Percentiles rank a stretch among this genome's conserved stretches.
phyloP scores from a whole-genome alignment of 2,888 invertebrate genomes.

The Euplexia lucipara region DNA sequence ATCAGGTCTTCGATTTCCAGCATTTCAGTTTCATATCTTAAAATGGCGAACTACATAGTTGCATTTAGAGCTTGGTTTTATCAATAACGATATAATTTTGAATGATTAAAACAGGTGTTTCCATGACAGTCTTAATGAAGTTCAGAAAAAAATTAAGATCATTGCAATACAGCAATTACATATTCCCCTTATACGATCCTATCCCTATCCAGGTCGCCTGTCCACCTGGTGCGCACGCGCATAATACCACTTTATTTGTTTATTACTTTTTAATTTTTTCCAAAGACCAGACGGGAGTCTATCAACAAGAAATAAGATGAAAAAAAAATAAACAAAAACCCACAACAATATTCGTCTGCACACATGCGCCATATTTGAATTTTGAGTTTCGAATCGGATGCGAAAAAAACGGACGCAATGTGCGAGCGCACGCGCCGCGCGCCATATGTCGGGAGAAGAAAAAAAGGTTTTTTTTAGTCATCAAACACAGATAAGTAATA shows the following conservation, averaged over 20 bases:
- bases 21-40: background rate
- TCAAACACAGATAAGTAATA: conserved; percentile 86
- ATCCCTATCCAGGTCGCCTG: conserved; percentile 52
- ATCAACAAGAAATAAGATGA: conserved; percentile 70
- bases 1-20: too few species aligned
- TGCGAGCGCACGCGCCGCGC: conserved; percentile 86
- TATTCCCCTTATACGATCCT: conserved; percentile 22
- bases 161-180: conserved; percentile 41
- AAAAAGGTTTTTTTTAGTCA: conserved; percentile 83
- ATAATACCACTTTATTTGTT: conserved; percentile 72
- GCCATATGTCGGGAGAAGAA: conserved; percentile 82
- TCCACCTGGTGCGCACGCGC: conserved; percentile 60
- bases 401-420: conserved; percentile 89
- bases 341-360: conserved; percentile 78
- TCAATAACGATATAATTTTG: conserved; percentile 10
- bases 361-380: conserved; percentile 87
- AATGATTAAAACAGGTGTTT: conserved; percentile 14
- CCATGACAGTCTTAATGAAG: background rate
- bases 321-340: conserved; percentile 78
- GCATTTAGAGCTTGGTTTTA: background rate
- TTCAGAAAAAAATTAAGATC: conserved; percentile 33
- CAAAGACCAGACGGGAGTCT: conserved; percentile 75
- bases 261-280: conserved; percentile 70
- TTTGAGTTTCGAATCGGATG: conserved; percentile 88
- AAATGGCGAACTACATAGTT: background rate